Evolutionary conservation across 2,797 vertebrate genomes (phyloP), one percentile per base, ranked within the genome.

Genomic region (Anguilla megastoma): DNA sequence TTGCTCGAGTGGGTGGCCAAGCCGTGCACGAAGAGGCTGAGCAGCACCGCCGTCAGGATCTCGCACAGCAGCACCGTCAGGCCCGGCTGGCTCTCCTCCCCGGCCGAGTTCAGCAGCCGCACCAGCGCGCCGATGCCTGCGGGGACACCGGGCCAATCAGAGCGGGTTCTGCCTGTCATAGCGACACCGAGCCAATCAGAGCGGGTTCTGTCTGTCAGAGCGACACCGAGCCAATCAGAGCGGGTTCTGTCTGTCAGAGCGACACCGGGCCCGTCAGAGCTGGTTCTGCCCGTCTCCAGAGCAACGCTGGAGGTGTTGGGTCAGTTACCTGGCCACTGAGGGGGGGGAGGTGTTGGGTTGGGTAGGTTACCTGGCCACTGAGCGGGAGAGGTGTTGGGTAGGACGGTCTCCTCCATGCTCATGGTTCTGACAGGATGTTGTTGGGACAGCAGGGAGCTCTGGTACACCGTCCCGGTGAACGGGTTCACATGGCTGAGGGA

Each of bases 21-120:
- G 90, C 98, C 99, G 89, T 99, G 98, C 90, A 98, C 97, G 93
- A 99, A 99, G 45, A 99, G 96, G 93, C 98, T 98, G 91, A 99
- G 96, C 94, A 97, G 99, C 71, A 99, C 97, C 0, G 98, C 98
- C 54, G 98, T 98, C 89, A 99, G 95, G 94, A 98, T 97, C 95
- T 99, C 99, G 91, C 98, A 99, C 84, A 99, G 97, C 86, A 99
- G 94, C 92, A 99, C 93, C 0, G 97, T 96, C 88, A 99, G 96
- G 74, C 97, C 96, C 0, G 98, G 97, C 80, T 98, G 98, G 89
- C 96, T 97, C 92, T 99, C 98, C 71, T 99, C 99, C 0, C 98
- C 97, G 52, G 97, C 96, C 87, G 97, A 97, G 95, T 95, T 98
- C 95, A 99, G 90, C 85, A 98, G 95, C 80, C 90, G 94, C 90